These are phyloP conservation scores for Horisme vitalbata DNA, from an alignment of 2,888 invertebrate species.

Conservation along the genomic window DNA sequence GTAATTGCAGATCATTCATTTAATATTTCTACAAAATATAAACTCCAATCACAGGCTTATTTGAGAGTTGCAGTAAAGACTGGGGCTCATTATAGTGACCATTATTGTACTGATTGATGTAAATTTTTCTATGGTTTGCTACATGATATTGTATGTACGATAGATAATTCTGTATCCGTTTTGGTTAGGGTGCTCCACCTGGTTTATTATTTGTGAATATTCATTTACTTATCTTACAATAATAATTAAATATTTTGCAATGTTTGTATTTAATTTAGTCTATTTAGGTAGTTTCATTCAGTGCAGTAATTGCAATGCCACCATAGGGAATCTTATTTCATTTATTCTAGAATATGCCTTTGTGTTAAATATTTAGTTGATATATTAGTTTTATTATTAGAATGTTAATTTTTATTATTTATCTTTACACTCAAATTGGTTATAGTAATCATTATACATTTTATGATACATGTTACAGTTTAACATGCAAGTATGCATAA, in stretches of 20 bases:
- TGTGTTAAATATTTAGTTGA: conserved; percentile 79
- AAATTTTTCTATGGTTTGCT: conserved; percentile 81
- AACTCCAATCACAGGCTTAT: conserved; percentile 24
- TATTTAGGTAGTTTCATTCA: conserved; percentile 46
- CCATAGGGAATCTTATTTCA: conserved; percentile 66
- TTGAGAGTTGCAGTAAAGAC: conserved; percentile 50
- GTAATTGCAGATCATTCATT: conserved; percentile 10
- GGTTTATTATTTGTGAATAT: conserved; percentile 41
- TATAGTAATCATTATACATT: conserved; percentile 51
- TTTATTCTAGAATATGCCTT: conserved; percentile 69
- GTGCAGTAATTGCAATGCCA: conserved; percentile 51
- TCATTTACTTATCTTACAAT: conserved; percentile 41
- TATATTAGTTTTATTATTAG: conserved; percentile 70
- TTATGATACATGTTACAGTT: conserved; percentile 39
- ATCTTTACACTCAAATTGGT: conserved; percentile 76
- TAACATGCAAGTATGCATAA: conserved; percentile 55
- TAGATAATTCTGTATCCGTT: conserved; percentile 31
- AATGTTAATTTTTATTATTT: conserved; percentile 76
- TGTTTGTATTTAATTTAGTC: conserved; percentile 28
- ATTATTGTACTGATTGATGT: conserved; percentile 75
- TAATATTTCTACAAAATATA: conserved; percentile 5
- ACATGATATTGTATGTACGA: conserved; percentile 57
- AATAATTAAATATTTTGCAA: conserved; percentile 21
- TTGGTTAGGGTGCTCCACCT: conserved; percentile 28
- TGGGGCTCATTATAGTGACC: conserved; percentile 70